These are phyloP conservation scores for Neocrepidodera transversa DNA, from an alignment of 2,888 invertebrate genomes.

Conservation along the genomic window DNA sequence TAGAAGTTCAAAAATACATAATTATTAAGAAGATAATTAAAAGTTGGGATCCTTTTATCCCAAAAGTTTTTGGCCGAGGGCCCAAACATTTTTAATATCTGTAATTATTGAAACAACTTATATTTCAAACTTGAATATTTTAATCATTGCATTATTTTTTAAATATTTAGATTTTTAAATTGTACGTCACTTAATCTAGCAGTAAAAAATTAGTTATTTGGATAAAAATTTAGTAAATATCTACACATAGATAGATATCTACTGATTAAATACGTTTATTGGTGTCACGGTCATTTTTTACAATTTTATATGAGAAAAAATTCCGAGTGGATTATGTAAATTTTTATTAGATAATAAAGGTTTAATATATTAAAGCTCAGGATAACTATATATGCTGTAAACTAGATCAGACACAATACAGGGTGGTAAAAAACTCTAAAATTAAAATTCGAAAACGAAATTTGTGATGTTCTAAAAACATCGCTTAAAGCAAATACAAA, in stretches of 20 bases:
- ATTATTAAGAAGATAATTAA: slow-evolving; percentile 1
- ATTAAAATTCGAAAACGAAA: no score
- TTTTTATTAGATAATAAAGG: neutral
- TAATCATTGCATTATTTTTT: neutral
- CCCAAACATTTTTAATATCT: neutral
- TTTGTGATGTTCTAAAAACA: no score
- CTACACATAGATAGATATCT: neutral
- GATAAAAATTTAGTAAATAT: neutral
- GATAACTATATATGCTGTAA: neutral
- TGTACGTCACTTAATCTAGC: neutral
- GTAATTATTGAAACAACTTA: neutral
- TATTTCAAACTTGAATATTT: neutral
- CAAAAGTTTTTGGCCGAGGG: neutral
- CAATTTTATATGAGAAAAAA: neutral
- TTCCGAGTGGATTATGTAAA: neutral
- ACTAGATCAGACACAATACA: neutral
- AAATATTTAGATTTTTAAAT: no score
- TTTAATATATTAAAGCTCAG: neutral
- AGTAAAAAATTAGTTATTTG: neutral
- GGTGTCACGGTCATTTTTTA: neutral
- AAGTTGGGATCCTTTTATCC: neutral
- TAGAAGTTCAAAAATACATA: slow-evolving; percentile 8
- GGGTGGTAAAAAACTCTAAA: no score
- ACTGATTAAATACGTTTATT: neutral
- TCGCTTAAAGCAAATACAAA: no score